Evolutionary conservation across 2,113 vertebrate genomes (phyloP).

Genomic region (Gymnobelideus leadbeateri): DNA sequence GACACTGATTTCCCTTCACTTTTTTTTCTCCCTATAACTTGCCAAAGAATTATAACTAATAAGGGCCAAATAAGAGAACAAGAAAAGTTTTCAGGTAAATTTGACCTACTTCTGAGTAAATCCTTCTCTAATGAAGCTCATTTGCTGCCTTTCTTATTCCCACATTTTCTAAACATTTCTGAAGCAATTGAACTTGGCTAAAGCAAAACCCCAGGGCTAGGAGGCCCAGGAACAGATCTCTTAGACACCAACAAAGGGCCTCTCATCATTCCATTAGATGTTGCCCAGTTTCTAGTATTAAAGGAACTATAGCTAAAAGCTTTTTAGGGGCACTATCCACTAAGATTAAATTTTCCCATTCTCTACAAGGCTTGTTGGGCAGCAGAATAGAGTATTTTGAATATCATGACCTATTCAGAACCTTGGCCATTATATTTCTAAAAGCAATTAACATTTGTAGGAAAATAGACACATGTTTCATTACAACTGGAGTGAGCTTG

Average conservation of each 20-base stretch:
- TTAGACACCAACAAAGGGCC: conserved; percentile 18
- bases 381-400: neutral
- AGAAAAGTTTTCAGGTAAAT: neutral
- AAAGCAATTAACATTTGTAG: conserved; percentile 1
- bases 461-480: neutral
- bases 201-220: conserved; percentile 56
- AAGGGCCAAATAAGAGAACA: neutral
- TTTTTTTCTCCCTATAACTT: neutral
- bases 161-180: conserved; percentile 17
- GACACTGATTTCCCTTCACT: neutral
- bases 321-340: conserved; percentile 3
- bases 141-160: neutral
- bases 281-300: conserved; percentile 65
- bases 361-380: neutral
- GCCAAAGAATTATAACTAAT: neutral
- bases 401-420: neutral
- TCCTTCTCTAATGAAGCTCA: neutral
- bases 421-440: neutral
- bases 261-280: conserved; percentile 54
- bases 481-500: neutral
- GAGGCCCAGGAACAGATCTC: conserved; percentile 52
- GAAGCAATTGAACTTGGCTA: conserved; percentile 36
- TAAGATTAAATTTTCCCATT: conserved; percentile 31
- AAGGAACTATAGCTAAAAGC: conserved; percentile 50
- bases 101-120: neutral